phyloP scores from a whole-genome alignment of 2,888 invertebrate genomes.

The Steromphala cineraria region DNA sequence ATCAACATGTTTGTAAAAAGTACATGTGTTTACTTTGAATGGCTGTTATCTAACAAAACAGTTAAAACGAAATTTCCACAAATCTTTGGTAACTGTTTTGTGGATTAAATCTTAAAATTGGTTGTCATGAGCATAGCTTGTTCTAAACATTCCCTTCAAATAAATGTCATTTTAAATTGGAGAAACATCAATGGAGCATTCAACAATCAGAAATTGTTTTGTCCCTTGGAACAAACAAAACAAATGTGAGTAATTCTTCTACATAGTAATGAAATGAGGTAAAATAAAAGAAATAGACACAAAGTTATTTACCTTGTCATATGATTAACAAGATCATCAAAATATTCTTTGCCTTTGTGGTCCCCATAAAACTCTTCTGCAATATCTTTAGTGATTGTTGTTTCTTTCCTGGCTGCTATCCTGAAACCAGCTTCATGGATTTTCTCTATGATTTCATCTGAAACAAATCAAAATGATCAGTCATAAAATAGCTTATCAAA shows the following conservation, averaged over 20 bases:
- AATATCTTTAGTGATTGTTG: slow-evolving; percentile 65
- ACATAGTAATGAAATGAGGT: not conserved
- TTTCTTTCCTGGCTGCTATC: slow-evolving; percentile 73
- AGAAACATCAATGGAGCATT: no score
- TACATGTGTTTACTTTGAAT: no score
- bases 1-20: no score
- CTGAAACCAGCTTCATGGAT: slow-evolving; percentile 74
- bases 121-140: no score
- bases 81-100: no score
- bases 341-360: slow-evolving; percentile 71
- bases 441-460: slow-evolving; percentile 73
- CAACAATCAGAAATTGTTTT: not conserved
- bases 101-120: no score
- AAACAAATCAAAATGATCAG: not conserved
- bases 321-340: slow-evolving; percentile 67
- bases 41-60: no score
- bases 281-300: no score
- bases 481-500: no score
- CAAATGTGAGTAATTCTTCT: not conserved
- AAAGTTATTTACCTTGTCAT: slow-evolving; percentile 67
- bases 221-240: not conserved
- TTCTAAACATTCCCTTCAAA: no score
- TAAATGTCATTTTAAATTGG: no score
- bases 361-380: slow-evolving; percentile 71
- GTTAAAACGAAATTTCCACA: no score